A percentile compares a stretch with the other conserved stretches of the same genome.
Evolutionary conservation across 2,888 invertebrate species (phyloP).

Genomic region (Eulithis prunata): DNA sequence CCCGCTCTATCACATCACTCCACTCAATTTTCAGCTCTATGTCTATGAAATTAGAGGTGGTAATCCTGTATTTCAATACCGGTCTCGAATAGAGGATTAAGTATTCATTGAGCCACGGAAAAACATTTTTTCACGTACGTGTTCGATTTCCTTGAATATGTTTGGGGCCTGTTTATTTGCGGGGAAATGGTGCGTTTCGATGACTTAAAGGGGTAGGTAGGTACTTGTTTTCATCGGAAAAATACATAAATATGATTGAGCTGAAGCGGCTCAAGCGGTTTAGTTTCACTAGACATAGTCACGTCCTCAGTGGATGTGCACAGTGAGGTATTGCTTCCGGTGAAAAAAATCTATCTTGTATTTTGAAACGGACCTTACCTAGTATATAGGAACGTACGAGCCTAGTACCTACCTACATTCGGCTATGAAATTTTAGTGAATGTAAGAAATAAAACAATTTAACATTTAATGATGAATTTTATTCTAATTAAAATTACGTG

Average conservation of each 20-base stretch:
- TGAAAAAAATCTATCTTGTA: too few species aligned
- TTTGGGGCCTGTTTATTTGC: slow-evolving; percentile 41
- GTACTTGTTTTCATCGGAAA: neutral
- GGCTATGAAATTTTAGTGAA: too few species aligned
- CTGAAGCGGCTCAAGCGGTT: too few species aligned
- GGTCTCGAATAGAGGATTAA: slow-evolving; percentile 40
- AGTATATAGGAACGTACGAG: too few species aligned
- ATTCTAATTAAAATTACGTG: slow-evolving; percentile 83
- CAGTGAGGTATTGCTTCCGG: too few species aligned
- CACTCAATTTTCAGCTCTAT: neutral
- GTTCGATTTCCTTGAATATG: slow-evolving; percentile 47
- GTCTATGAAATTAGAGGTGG: neutral
- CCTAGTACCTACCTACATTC: too few species aligned
- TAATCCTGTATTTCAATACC: slow-evolving; percentile 11
- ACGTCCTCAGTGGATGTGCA: too few species aligned
- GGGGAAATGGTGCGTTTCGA: slow-evolving; percentile 12
- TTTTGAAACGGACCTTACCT: too few species aligned
- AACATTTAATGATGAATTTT: slow-evolving; percentile 77
- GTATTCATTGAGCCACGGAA: slow-evolving; percentile 49
- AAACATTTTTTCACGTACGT: slow-evolving; percentile 48
- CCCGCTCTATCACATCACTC: neutral
- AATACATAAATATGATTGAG: too few species aligned
- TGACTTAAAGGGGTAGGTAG: slow-evolving; percentile 4
- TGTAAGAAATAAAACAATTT: slow-evolving; percentile 61
- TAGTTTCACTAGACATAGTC: too few species aligned